Evolutionary conservation across 2,797 vertebrate genomes (phyloP).

Genomic region (Fringilla coelebs): DNA sequence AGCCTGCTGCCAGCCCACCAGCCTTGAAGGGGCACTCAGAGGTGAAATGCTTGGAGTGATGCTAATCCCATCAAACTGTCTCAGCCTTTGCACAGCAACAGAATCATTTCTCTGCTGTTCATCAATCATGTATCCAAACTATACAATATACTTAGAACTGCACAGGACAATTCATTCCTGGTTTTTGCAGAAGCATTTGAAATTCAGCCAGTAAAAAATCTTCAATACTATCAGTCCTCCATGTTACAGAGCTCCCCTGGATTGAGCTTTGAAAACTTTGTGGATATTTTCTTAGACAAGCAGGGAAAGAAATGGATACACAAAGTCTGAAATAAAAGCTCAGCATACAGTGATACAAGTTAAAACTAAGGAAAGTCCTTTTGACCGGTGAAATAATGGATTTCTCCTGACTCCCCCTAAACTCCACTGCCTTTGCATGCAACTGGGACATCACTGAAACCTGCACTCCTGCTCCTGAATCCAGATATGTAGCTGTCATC

Average conservation of each 20-base stretch:
- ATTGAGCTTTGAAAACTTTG: background rate
- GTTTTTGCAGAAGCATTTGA: background rate
- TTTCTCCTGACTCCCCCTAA: background rate
- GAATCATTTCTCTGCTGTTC: background rate
- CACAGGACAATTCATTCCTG: background rate
- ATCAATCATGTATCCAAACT: background rate
- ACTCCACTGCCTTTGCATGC: background rate
- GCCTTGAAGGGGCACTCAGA: background rate
- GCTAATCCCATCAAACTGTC: background rate
- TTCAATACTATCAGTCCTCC: background rate
- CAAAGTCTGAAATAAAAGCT: background rate
- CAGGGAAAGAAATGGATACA: background rate
- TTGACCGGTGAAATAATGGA: background rate
- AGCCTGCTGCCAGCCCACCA: background rate
- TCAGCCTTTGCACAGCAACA: background rate
- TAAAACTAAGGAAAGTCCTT: background rate
- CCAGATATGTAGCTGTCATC: background rate
- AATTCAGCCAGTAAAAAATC: background rate
- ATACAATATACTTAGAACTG: too few species aligned
- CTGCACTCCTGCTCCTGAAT: background rate
- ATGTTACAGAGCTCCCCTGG: background rate
- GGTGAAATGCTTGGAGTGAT: background rate
- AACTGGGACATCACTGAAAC: background rate
- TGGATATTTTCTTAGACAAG: background rate
- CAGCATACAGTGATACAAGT: background rate